A percentile compares a stretch with the other conserved stretches of the same genome.
These are phyloP conservation scores for Acrocephalus scirpaceus DNA, from an alignment of 2,797 vertebrate species.

Conservation along the genomic window DNA sequence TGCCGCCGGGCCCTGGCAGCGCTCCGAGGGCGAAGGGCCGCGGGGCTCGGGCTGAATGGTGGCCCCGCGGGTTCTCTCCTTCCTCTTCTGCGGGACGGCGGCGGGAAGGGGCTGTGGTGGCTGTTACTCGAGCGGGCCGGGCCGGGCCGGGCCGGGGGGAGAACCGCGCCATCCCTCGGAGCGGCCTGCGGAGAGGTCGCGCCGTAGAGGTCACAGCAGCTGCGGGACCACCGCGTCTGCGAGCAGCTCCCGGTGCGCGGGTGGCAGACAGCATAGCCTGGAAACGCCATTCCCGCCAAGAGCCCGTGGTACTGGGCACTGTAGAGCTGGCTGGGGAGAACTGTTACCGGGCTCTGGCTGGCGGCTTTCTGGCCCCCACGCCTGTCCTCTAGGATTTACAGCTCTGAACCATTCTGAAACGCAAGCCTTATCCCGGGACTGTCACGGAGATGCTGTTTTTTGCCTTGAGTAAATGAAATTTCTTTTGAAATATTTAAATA, in stretches of 20 bases:
- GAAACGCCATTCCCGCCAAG: not conserved
- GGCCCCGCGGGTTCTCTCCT: not conserved
- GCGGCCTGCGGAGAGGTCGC: not conserved
- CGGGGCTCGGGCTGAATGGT: not conserved
- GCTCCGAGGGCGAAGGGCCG: not conserved
- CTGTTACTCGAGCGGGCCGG: not conserved
- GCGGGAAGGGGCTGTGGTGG: not conserved
- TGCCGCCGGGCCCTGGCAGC: not conserved
- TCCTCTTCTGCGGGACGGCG: not conserved
- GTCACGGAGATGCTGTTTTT: not conserved
- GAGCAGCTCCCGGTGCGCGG: not conserved
- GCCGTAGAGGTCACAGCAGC: not conserved
- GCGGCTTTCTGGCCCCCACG: not conserved
- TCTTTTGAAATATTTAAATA: not conserved
- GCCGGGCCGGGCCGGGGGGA: not conserved
- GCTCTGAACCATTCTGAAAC: not conserved
- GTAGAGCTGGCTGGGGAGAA: not conserved
- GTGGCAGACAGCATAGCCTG: not conserved
- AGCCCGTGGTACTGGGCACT: not conserved
- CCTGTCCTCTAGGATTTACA: not conserved
- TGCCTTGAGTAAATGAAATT: not conserved
- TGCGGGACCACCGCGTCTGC: not conserved
- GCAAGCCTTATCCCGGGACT: not conserved
- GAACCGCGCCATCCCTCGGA: not conserved
- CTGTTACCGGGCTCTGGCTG: not conserved